phyloP scores from a whole-genome alignment of 2,113 vertebrate species.

The Poecile atricapillus region DNA sequence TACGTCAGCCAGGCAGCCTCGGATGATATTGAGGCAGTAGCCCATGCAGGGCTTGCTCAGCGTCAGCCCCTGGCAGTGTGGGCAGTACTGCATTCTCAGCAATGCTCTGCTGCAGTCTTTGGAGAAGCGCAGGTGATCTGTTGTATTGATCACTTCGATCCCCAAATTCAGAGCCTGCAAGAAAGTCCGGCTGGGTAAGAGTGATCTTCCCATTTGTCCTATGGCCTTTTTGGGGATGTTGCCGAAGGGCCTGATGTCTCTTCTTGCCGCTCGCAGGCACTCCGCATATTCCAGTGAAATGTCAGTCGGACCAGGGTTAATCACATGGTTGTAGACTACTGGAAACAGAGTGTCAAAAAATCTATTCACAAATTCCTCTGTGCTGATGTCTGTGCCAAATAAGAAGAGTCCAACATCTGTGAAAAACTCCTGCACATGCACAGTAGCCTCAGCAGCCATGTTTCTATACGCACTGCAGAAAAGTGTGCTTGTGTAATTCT shows the following conservation, averaged over 20 bases:
- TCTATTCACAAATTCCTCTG: conserved; percentile 79
- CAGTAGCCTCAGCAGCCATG: conserved; percentile 72
- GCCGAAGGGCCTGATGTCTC: conserved; percentile 76
- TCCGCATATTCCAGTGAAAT: conserved; percentile 73
- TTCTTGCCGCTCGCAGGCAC: conserved; percentile 73
- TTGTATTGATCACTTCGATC: conserved; percentile 90
- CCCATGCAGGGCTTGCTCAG: conserved; percentile 85
- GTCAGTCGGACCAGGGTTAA: conserved; percentile 70
- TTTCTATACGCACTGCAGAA: conserved; percentile 74
- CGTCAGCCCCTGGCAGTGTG: conserved; percentile 82
- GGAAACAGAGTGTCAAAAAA: conserved; percentile 88
- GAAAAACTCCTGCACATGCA: conserved; percentile 79
- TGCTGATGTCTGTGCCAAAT: conserved; percentile 79
- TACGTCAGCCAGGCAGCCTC: conserved; percentile 84
- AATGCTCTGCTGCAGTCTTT: conserved; percentile 83
- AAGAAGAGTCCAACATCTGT: conserved; percentile 83
- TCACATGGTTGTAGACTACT: conserved; percentile 78
- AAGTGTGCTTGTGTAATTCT: conserved; percentile 79
- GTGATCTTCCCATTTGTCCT: conserved; percentile 72
- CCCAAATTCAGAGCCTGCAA: conserved; percentile 87
- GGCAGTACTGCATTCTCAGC: conserved; percentile 85
- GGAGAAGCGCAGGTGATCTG: conserved; percentile 83
- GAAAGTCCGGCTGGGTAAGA: conserved; percentile 76
- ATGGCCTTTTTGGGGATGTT: conserved; percentile 64
- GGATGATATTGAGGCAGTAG: conserved; percentile 85